These are phyloP conservation scores for Urophycis tenuis DNA, from an alignment of 2,797 vertebrate genomes.

Conservation along the genomic window DNA sequence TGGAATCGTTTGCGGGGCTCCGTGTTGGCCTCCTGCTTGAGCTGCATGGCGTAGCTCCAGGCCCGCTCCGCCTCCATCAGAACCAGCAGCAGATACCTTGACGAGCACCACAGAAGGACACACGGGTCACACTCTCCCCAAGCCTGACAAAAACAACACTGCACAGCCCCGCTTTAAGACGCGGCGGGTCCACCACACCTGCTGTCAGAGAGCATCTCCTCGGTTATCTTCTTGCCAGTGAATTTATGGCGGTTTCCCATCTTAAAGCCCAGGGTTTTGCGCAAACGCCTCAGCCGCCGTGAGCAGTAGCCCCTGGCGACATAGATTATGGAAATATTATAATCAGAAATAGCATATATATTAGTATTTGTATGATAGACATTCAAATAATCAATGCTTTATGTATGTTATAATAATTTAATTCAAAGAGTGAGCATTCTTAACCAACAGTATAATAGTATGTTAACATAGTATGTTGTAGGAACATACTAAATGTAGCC, in stretches of 20 bases:
- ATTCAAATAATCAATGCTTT: background rate
- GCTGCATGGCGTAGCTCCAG: slow-evolving; percentile 99
- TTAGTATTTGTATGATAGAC: background rate
- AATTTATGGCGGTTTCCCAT: slow-evolving; percentile 98
- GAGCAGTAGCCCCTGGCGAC: slow-evolving; percentile 89
- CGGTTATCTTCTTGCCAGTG: slow-evolving; percentile 92
- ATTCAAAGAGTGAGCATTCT: background rate
- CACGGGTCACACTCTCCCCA: background rate
- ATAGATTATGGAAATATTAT: background rate
- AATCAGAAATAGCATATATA: background rate
- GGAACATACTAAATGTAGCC: background rate
- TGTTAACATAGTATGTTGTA: background rate
- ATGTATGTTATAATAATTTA: background rate
- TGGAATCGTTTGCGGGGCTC: slow-evolving; percentile 98
- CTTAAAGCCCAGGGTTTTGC: slow-evolving; percentile 94
- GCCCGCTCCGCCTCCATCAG: slow-evolving; percentile 96
- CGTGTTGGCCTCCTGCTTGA: slow-evolving; percentile 97
- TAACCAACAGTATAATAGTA: background rate
- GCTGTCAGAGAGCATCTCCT: slow-evolving; percentile 90
- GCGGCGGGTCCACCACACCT: slow-evolving; percentile 63
- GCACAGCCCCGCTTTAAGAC: background rate
- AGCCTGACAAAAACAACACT: background rate
- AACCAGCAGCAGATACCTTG: slow-evolving; percentile 87
- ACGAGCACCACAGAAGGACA: background rate
- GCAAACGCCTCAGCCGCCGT: slow-evolving; percentile 84